A percentile compares a stretch with the other conserved stretches of the same genome.
These are phyloP conservation scores for Deroplatys truncata DNA, from an alignment of 2,888 invertebrate genomes.

Conservation along the genomic window DNA sequence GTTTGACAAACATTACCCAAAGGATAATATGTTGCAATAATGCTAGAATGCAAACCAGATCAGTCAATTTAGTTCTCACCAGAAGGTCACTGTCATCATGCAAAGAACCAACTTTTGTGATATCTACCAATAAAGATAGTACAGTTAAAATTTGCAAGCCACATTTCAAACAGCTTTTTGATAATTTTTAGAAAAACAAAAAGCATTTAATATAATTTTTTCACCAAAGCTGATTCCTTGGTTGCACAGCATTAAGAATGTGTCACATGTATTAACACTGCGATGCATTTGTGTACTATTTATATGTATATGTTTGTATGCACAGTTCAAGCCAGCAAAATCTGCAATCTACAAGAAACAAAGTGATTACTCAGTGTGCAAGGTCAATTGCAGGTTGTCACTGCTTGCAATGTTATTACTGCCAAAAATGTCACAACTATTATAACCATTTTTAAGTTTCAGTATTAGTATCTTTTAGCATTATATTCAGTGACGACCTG, in stretches of 20 bases:
- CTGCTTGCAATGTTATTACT: not conserved
- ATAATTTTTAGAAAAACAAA: not conserved
- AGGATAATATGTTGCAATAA: constrained; percentile 29
- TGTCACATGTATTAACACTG: constrained; percentile 11
- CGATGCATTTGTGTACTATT: constrained; percentile 18
- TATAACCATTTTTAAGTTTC: not conserved
- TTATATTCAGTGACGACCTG: not conserved
- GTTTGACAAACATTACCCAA: constrained; percentile 23
- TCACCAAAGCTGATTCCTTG: constrained; percentile 8
- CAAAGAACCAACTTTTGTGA: constrained; percentile 23
- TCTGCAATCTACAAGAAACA: constrained; percentile 32
- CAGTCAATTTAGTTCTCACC: constrained; percentile 30
- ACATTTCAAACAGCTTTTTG: not conserved
- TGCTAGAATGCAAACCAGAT: constrained; percentile 32
- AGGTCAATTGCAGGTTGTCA: constrained; percentile 13
- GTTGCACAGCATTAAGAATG: not conserved
- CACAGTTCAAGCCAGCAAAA: constrained; percentile 32
- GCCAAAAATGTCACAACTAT: not conserved
- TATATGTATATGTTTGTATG: constrained; percentile 26
- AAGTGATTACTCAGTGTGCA: constrained; percentile 30
- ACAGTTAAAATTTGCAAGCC: not conserved
- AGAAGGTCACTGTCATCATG: constrained; percentile 16
- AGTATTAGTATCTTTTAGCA: not conserved
- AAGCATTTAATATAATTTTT: not conserved
- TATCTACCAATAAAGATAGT: not conserved